These are phyloP conservation scores for Smutsia gigantea DNA, from an alignment of 2,797 vertebrate species.

Conservation along the genomic window DNA sequence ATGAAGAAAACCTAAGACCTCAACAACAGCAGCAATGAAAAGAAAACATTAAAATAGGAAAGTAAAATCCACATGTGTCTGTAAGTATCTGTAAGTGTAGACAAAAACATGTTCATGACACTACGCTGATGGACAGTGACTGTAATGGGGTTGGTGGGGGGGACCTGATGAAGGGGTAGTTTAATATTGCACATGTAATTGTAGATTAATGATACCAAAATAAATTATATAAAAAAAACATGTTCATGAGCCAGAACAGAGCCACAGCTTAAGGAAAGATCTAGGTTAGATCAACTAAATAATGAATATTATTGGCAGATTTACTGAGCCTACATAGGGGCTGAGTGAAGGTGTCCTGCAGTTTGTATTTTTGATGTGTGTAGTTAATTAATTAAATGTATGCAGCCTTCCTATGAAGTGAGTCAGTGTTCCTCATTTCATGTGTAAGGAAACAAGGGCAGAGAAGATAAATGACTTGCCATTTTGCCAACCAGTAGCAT, in stretches of 20 bases:
- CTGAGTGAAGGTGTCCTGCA: conserved; percentile 49
- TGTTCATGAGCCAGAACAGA: background rate
- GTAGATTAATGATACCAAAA: too few relatives aligned
- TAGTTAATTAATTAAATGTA: conserved; percentile 67
- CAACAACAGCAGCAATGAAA: conserved; percentile 55
- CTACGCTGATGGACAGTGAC: too few relatives aligned
- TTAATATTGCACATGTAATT: too few relatives aligned
- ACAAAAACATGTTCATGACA: background rate
- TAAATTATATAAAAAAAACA: background rate
- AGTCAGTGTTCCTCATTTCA: conserved; percentile 72
- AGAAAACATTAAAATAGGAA: conserved; percentile 72
- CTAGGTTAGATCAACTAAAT: background rate
- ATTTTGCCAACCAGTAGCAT: conserved; percentile 47
- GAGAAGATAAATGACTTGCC: conserved; percentile 64
- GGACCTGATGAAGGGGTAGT: too few relatives aligned
- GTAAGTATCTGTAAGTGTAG: background rate
- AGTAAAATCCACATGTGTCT: conserved; percentile 33
- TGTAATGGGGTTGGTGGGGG: too few relatives aligned
- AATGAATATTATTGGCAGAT: conserved; percentile 11
- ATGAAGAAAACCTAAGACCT: conserved; percentile 63
- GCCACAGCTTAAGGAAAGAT: background rate
- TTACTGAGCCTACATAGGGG: background rate
- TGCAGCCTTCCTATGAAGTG: conserved; percentile 56
- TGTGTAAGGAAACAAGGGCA: conserved; percentile 65
- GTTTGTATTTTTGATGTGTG: conserved; percentile 62